Evolutionary conservation across 2,113 vertebrate species (phyloP).

Genomic region (Phylloscopus trochiloides): DNA sequence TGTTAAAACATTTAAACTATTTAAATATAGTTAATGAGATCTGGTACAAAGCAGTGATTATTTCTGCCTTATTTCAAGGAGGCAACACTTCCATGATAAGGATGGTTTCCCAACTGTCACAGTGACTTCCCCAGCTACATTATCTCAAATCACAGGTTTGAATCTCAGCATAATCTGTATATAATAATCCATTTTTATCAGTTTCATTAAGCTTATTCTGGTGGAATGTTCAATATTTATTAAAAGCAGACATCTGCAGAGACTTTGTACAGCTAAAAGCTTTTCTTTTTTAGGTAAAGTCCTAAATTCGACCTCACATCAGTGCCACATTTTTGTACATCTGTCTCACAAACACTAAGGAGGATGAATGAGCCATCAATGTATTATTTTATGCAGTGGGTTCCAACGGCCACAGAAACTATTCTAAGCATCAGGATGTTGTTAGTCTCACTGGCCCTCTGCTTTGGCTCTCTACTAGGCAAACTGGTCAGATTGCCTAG

Average conservation of each 20-base stretch:
- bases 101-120: neutral
- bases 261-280: neutral
- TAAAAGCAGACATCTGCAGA: neutral
- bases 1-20: neutral
- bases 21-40: constrained; percentile 3
- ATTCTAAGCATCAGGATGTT: neutral
- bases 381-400: neutral
- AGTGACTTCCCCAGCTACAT: neutral
- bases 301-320: neutral
- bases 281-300: neutral
- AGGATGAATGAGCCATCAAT: neutral
- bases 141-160: neutral
- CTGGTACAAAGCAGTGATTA: neutral
- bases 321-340: neutral
- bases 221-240: neutral
- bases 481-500: neutral
- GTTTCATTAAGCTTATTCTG: neutral
- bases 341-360: neutral
- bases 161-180: neutral
- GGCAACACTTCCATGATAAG: neutral
- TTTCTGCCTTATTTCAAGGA: constrained; percentile 2
- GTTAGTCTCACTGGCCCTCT: neutral
- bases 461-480: too few relatives aligned
- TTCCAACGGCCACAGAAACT: neutral
- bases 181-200: neutral